A percentile compares a stretch with the other conserved stretches of the same genome.
Conservation (phyloP, 2,113 vertebrate genomes). For the Calidris pugnax region DNA sequence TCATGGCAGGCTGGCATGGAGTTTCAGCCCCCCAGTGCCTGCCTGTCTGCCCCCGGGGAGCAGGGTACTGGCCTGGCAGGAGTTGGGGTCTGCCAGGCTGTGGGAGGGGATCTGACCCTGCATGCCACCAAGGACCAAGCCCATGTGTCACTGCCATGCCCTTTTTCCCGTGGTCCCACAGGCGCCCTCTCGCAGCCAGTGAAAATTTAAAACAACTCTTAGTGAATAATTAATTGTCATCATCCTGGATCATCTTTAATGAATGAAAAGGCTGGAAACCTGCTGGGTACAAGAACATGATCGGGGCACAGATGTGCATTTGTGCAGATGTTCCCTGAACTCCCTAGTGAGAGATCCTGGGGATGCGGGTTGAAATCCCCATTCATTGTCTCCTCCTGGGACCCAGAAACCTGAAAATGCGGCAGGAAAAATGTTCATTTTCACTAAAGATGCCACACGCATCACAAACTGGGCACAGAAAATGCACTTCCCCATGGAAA, state of each 20-base stretch:
- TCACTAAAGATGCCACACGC: not conserved
- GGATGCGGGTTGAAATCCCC: not conserved
- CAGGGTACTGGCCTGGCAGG: not conserved
- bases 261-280: conserved; percentile 36
- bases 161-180: not conserved
- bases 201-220: conserved; percentile 4
- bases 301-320: not conserved
- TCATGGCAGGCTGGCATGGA: not conserved
- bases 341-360: not conserved
- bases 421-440: not conserved
- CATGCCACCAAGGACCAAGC: not conserved
- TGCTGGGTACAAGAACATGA: not conserved
- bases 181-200: not conserved
- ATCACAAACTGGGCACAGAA: not conserved
- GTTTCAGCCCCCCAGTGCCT: not conserved
- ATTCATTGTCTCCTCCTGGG: not conserved
- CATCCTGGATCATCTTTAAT: conserved; percentile 16
- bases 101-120: not conserved
- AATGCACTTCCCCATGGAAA: not conserved
- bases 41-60: not conserved
- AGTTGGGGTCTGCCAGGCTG: not conserved
- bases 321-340: not conserved
- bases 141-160: not conserved
- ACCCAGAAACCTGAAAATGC: not conserved
- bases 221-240: conserved; percentile 40